Evolutionary conservation across 2,797 vertebrate genomes (phyloP), one percentile per base, ranked within the genome.

Genomic region (Trachurus trachurus): DNA sequence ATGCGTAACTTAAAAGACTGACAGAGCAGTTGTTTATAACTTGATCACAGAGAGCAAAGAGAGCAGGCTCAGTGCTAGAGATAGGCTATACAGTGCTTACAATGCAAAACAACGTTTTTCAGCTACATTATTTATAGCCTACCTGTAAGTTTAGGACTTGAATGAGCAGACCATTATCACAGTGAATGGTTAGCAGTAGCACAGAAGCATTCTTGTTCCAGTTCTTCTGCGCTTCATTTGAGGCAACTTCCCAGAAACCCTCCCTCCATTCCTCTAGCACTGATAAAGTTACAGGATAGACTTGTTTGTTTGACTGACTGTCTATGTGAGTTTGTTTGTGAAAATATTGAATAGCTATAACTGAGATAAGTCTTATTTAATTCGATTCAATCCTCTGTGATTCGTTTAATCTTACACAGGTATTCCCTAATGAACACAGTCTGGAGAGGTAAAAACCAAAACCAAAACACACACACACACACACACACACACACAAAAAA

Each of bases 51-150:
- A 19, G 6, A 21, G 26, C 39, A 63, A 3, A 16, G 37, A 63
- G 16, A 22, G 59, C 39, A 44, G 34, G 19, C 31, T 39, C 2
- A 11, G n/a, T n/a, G 4, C 29, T 34, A 49, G 21, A 57, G 11
- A 5, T 21, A 37, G 34, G 34, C 34, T 9, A 31, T 19, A 12
- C 16, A 47, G 9, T 49, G 16, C 0, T 13, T 8, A 13, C 16
- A 19, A 9, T 44, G 64, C 39, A 31, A 66, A 12, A 21, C 52
- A 12, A 4, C 42, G 12, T 77, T 78, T 59, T 31, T 34, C 22
- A 50, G 3, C 10, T 26, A 31, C 6, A 31, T 3, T 31, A 5
- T 31, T 16, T 5, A 29, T 60, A 15, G 29, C 47, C 29, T 10
- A 62, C 37, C 47, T 6, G 17, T 10, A 11, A 71, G 19, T 26